Conservation (phyloP, 2,113 vertebrate species). For the Madoqua kirkii region DNA sequence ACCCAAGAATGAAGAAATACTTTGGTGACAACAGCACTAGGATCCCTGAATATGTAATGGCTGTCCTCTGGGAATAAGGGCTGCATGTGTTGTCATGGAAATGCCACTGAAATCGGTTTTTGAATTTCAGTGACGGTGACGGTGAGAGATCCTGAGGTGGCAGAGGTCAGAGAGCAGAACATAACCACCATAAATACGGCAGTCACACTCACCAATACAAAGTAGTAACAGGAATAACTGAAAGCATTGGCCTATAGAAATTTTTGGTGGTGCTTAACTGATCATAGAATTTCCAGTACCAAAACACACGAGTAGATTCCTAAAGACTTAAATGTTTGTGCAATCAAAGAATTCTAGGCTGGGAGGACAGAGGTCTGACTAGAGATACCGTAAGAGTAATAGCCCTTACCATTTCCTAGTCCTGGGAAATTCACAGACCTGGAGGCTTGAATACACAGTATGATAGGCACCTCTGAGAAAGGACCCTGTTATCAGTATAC, state of each 20-base stretch:
- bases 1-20: not conserved
- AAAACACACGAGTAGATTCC: not conserved
- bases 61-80: not conserved
- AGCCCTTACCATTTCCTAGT: conserved; percentile 5
- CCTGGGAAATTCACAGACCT: not conserved
- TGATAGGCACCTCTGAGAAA: not conserved
- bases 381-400: not conserved
- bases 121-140: not conserved
- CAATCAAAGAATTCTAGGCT: not conserved
- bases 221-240: not conserved
- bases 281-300: not conserved
- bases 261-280: not conserved
- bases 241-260: conserved; percentile 1
- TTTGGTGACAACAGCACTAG: not conserved
- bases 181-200: not conserved
- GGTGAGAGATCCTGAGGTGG: not conserved
- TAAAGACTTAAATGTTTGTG: conserved; percentile 6
- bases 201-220: not conserved
- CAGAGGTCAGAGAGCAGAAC: not conserved
- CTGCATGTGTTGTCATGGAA: not conserved
- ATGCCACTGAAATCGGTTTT: not conserved
- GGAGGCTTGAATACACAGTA: not conserved
- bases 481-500: not conserved
- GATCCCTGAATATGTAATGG: not conserved
- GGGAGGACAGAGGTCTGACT: not conserved